Conservation (phyloP, 2,113 vertebrate species). For the Lepisosteus osseus region DNA sequence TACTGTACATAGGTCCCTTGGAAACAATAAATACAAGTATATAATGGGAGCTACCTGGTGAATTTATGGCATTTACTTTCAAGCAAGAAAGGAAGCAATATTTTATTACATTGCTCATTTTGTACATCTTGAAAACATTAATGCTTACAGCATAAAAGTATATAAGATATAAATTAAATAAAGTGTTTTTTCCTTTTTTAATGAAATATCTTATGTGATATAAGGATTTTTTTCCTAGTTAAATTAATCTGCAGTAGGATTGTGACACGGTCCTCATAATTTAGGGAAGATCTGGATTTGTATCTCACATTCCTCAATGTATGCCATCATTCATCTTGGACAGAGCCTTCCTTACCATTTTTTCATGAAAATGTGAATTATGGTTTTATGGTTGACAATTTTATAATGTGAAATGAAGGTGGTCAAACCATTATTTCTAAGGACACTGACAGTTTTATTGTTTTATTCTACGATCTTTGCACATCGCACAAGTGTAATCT, state of each 20-base stretch:
- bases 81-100: no score
- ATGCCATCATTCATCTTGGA: not conserved
- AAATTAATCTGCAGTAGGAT: not conserved
- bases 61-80: no score
- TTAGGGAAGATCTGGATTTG: not conserved
- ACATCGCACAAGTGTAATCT: no score
- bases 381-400: not conserved
- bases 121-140: no score
- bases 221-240: not conserved
- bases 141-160: no score
- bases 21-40: no score
- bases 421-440: not conserved
- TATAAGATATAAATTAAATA: no score
- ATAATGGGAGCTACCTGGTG: no score
- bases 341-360: not conserved
- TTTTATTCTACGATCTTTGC: not conserved
- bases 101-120: no score
- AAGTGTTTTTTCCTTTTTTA: no score
- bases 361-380: not conserved
- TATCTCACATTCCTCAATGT: not conserved
- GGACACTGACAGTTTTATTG: not conserved
- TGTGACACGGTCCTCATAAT: not conserved
- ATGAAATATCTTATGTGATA: no score
- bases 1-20: no score
- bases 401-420: not conserved